Evolutionary conservation across 2,113 vertebrate species (phyloP), one percentile per base, ranked within the genome.

Genomic region (Ardeotis arabs): DNA sequence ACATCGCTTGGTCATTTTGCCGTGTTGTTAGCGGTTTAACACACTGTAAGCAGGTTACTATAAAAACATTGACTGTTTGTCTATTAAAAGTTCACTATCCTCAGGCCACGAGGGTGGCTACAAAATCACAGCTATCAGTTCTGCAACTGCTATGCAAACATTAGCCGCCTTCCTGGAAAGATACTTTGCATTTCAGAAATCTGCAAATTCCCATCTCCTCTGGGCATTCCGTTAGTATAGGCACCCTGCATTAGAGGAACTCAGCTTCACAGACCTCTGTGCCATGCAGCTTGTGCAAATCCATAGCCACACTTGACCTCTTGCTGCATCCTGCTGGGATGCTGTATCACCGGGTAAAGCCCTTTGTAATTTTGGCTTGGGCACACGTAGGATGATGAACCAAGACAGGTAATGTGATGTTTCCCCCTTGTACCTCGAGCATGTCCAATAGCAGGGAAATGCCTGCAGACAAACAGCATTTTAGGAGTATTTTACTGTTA

Each of bases 31-130:
- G 56, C 1, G 1, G 35, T 4, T 91, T n/a, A 63, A 37, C 22
- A 19, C 21, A 9, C 24, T 35, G 18, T n/a, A 39, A 0, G 0
- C 23, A n/a, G 62, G 41, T 35, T 45, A 6, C 33, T 27, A 5
- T 23, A 73, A 87, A 69, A 25, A 58, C 9, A 16, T 5, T 8
- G 29, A 23, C 31, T 60, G 35, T 31, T 72, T 79, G 22, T 55
- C 39, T 66, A 35, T 8, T 45, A 14, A 60, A 74, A 68, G 44
- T 47, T 75, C 37, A 23, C 10, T 27, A 12, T 23, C 75, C 29
- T 55, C 2, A 0, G 59, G 29, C n/a, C 0, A 4, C 68, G 53
- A 68, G 20, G 17, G 20, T 14, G 37, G 9, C 28, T n/a, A 24
- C 28, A 83, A 83, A 58, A 68, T n/a, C 41, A 29, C 53, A 52